Base-by-base conservation (phyloP, 2,113 vertebrate species). In the Scomber scombrus region DNA sequence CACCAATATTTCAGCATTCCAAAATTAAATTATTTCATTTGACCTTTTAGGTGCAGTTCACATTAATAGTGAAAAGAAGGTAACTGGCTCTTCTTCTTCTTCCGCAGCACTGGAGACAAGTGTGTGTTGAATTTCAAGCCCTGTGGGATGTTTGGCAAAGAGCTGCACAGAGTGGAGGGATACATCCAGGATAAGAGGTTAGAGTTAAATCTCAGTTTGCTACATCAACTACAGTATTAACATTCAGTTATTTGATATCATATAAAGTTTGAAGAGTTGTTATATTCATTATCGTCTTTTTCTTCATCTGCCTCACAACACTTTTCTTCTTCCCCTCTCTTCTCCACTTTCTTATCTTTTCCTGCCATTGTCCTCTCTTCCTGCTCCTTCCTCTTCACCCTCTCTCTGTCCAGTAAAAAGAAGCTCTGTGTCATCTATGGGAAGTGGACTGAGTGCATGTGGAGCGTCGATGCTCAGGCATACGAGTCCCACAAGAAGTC, bases 381-480 rank as follows among this genome's bases (percentile, higher is more conserved):
- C 3, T 16, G 23, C 15, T n/a, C 10, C 10, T 40, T 34, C 4
- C 16, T 21, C 2, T 11, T 68, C 45, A 23, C 0, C 58, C 15
- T 40, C 2, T 19, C n/a, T 51, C 4, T 71, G 10, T 43, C 19
- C 89, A 99, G 98, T 93, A 98, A 96, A 84, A 99, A 96, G 96
- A 98, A 99, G 92, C 95, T 94, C 46, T 96, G 95, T 16, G 92
- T 99, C 34, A 97, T 99, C 90, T 99, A 99, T 19, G 98, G 98
- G 60, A 99, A 99, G 83, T 99, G 98, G 98, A 99, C 98, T 0
- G 98, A 99, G 81, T 98, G 98, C 58, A 91, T 99, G 84, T 99
- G 97, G 97, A 96, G 97, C 14, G 88, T 97, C 0, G 96, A 98
- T 40, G 95, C 97, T 16, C 93, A 85, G 8, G 79, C 88, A 0